Evolutionary conservation across 2,797 vertebrate genomes (phyloP), one percentile per base, ranked within the genome.

Genomic region (Neoniphon sammara): DNA sequence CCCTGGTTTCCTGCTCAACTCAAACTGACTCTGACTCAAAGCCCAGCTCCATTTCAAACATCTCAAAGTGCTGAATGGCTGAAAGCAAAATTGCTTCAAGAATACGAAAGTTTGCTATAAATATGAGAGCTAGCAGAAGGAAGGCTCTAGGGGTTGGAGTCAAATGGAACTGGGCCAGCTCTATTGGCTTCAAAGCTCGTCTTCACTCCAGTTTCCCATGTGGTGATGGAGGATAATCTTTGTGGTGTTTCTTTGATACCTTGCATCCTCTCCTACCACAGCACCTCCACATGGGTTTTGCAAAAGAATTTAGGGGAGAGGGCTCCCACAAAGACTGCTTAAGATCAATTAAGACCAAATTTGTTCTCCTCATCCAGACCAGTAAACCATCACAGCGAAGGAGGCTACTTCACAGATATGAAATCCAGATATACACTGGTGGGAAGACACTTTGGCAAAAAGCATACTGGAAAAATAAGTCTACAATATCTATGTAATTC

Each of bases 381-480:
- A 64, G 50, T 53, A 59, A 62, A 85, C 71, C 52, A 62, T 56
- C 75, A 75, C 67, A 70, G 77, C 78, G 79, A 66, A 65, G 18
- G 59, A 82, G 80, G 83, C 76, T 83, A 86, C 73, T 83, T 82
- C 75, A 82, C 83, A 85, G 66, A 87, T 75, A 83, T 79, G 80
- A 85, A 80, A 80, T 39, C 83, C 83, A 88, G 80, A 59, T 76
- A 54, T 54, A 39, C 31, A 81, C 79, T 82, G 85, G 85, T 61
- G 83, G 87, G 88, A 90, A 91, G 86, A 89, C 87, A 89, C 89
- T 92, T 92, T 91, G 92, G 91, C 91, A 88, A 78, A 91, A 88
- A 91, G 84, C 89, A 87, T 59, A 36, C 73, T 44, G 54, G 82
- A 87, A 64, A 80, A 66, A 67, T 25, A 64, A 66, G 31, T 61